These are phyloP conservation scores for Lasioglossum oenotherae DNA, from an alignment of 2,888 invertebrate genomes.

Conservation along the genomic window DNA sequence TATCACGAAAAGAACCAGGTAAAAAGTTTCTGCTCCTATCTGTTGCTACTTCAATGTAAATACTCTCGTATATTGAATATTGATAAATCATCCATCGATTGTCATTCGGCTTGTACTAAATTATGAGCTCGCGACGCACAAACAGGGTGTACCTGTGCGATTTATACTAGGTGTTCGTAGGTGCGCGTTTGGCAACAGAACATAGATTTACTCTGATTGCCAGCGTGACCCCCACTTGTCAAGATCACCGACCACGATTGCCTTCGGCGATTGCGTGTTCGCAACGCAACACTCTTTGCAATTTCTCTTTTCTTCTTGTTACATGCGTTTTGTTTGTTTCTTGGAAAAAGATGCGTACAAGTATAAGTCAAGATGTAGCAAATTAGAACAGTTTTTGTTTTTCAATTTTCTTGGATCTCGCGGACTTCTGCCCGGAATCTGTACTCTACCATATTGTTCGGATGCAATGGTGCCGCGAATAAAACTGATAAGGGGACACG, in stretches of 20 bases:
- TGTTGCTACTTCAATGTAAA: not conserved
- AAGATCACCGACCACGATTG: not conserved
- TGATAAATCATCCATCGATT: conserved; percentile 32
- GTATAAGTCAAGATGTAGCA: not conserved
- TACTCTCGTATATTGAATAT: not conserved
- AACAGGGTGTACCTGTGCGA: not conserved
- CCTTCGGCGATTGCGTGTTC: not conserved
- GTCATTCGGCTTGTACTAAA: conserved; percentile 20
- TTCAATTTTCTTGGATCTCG: not conserved
- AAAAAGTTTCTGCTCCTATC: not conserved
- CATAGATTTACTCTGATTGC: not conserved
- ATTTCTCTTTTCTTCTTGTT: not conserved
- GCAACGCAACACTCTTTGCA: not conserved
- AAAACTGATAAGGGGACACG: not conserved
- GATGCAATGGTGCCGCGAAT: not conserved
- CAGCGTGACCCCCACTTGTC: not conserved
- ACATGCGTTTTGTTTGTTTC: not conserved
- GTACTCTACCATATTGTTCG: not conserved
- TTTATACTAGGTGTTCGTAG: not conserved
- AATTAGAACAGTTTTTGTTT: not conserved
- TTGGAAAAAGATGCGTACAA: not conserved
- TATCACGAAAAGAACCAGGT: not conserved
- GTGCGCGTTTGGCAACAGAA: not conserved
- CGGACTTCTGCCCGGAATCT: not conserved
- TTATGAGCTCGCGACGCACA: not conserved